Base-by-base conservation (phyloP, 2,888 invertebrate genomes). In the Campoplex capitator region DNA sequence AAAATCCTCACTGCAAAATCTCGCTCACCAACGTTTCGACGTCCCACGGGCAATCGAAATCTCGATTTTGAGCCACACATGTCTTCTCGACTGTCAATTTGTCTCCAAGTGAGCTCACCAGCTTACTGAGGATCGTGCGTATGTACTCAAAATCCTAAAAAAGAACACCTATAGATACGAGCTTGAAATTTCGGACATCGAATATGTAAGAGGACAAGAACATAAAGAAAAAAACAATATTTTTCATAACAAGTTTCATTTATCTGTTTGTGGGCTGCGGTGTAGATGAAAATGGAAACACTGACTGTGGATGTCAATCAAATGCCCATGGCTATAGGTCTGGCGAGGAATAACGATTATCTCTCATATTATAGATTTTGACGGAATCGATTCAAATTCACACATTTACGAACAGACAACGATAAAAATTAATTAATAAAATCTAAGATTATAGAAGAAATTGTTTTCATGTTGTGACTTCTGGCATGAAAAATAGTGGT, bases 11-110 rank as follows among this genome's bases (percentile, higher is more conserved):
- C 28, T 73, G 70, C 56, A 78, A 73, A 74, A 42, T 73, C 65
- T 62, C 62, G 65, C 77, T 71, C 65, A 6, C 58, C 13, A 32
- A 71, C 77, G 45, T 56, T 81, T 42, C 58, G 23, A 62, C 32
- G 67, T 81, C 86, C 86, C 86, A 74, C 86, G 84, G 81, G 86
- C 81, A 86, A 84, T 86, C 84, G 77, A 86, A 86, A 86, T 84
- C 84, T 84, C 78, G 78, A 75, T 79, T 73, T 13, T 51, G 16
- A 73, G 38, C 73, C 78, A 51, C 83, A 76, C 77, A 77, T 45
- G n/a, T 81, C 84, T 77, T 45, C 77, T 70, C 84, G 35, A 84
- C 86, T 86, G 86, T 84, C 86, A 86, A 86, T 86, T 86, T 84
- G 77, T 86, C 84, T 73, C 70, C 42, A 67, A 38, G 68, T 68